Base-by-base conservation (phyloP, 2,888 invertebrate species). In the Noctua janthina region DNA sequence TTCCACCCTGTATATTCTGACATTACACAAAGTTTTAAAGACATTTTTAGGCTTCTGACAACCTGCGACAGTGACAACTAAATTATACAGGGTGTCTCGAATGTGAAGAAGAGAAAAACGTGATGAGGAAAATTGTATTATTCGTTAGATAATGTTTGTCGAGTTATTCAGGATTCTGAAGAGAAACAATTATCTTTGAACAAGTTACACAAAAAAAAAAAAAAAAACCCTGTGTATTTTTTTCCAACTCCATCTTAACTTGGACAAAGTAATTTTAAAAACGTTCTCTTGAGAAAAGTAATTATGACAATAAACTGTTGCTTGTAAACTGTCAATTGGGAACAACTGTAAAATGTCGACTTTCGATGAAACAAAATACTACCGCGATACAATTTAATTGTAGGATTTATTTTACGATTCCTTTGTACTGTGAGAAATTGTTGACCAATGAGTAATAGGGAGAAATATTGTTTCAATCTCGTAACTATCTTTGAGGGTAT, bases 281-380 rank as follows among this genome's bases (percentile, higher is more conserved):
- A 35, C 15, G 35, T 70, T 83, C 39, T 69, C 59, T 49, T 11
- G 59, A 74, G 62, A 78, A 74, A 82, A 74, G 46, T 64, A 67
- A 67, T 85, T 35, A 71, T 62, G 35, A 67, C 43, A 56, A 56
- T 29, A 69, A 72, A 67, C 49, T 23, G 62, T 83, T 66, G 59
- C 69, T 67, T 73, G 2, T 46, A 72, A 76, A 62, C 69, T 78
- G 54, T 13, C 72, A 78, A 87, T 85, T 70, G 71, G 74, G 73
- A 87, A 56, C 67, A 43, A 87, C 73, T 64, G 43, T 13, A 15
- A 43, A 66, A 54, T 78, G 86, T 85, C 82, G 1, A 35, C 8
- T 74, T 78, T 74, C 35, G 71, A 86, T 85, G 51, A 59, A 74
- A 82, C 73, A 11, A 87, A 73, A 87, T 87, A 85, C 75, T 71